These are phyloP conservation scores for Alloscopus bannaensis DNA, from an alignment of 2,888 invertebrate species.

Conservation along the genomic window DNA sequence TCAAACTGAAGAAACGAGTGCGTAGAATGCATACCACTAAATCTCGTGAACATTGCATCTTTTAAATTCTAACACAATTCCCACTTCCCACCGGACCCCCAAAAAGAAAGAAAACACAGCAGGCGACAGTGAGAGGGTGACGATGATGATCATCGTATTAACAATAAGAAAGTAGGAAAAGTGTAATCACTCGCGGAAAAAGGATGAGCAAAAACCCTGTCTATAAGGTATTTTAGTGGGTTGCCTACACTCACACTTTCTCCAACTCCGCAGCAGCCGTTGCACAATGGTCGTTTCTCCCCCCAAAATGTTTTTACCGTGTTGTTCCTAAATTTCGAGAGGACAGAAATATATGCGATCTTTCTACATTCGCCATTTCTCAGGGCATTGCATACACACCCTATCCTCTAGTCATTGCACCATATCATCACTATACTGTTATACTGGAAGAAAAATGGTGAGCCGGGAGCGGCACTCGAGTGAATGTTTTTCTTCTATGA, in stretches of 20 bases:
- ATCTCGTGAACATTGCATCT: no score
- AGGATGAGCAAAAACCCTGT: constrained; percentile 25
- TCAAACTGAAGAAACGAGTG: not conserved
- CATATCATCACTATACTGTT: not conserved
- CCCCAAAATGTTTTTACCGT: constrained; percentile 1
- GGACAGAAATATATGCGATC: no score
- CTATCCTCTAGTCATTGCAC: not conserved
- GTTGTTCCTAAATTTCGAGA: not conserved
- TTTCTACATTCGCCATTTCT: no score
- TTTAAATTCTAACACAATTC: no score
- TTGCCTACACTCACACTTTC: constrained; percentile 1
- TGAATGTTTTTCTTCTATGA: not conserved
- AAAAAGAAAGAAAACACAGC: not conserved
- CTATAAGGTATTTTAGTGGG: not conserved
- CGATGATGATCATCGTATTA: constrained; percentile 31
- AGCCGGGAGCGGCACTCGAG: not conserved
- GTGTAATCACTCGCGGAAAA: constrained; percentile 42
- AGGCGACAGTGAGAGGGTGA: constrained; percentile 35
- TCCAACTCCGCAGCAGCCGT: constrained; percentile 2
- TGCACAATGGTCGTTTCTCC: constrained; percentile 1
- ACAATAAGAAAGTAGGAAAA: constrained; percentile 42
- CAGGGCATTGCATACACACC: not conserved
- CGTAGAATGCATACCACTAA: no score
- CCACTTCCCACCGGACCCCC: not conserved
- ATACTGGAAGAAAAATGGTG: not conserved